These are phyloP conservation scores for Falco biarmicus DNA, from an alignment of 2,797 vertebrate species.

Conservation along the genomic window DNA sequence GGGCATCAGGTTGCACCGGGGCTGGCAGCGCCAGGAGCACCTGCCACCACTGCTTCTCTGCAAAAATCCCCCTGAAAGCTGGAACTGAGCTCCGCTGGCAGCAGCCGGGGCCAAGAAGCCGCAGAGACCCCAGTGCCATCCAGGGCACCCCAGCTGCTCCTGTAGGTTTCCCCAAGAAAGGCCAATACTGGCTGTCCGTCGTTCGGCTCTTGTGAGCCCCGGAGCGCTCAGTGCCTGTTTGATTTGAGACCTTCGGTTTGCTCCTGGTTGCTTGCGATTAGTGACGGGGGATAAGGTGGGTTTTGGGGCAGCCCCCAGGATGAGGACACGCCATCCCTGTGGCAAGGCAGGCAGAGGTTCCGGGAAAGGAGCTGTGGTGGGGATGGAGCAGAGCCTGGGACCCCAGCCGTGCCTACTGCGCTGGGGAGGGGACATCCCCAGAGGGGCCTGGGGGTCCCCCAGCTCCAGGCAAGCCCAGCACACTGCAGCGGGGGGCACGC, in stretches of 20 bases:
- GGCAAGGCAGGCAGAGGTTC: accelerated
- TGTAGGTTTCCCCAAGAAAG: neutral
- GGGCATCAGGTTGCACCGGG: slow-evolving; percentile 85
- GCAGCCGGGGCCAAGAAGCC: neutral
- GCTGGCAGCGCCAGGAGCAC: slow-evolving; percentile 81
- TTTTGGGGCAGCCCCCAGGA: neutral
- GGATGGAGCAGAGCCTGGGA: neutral
- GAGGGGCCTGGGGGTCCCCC: neutral
- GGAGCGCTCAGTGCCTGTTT: neutral
- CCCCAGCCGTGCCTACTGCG: neutral
- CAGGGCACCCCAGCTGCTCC: accelerated
- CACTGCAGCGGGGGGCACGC: accelerated
- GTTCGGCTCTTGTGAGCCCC: neutral
- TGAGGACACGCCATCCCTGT: accelerated
- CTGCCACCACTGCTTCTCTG: slow-evolving; percentile 80
- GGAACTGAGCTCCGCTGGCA: neutral
- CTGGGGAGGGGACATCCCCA: accelerated
- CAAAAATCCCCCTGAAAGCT: neutral
- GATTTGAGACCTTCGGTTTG: neutral
- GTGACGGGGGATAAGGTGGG: neutral
- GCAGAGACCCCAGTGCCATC: accelerated
- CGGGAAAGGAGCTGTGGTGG: accelerated
- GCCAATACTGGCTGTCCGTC: neutral
- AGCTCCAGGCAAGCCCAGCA: neutral
- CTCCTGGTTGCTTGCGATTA: neutral